phyloP scores from a whole-genome alignment of 1,140 invertebrate species.

The Carcinoscorpius rotundicauda region DNA sequence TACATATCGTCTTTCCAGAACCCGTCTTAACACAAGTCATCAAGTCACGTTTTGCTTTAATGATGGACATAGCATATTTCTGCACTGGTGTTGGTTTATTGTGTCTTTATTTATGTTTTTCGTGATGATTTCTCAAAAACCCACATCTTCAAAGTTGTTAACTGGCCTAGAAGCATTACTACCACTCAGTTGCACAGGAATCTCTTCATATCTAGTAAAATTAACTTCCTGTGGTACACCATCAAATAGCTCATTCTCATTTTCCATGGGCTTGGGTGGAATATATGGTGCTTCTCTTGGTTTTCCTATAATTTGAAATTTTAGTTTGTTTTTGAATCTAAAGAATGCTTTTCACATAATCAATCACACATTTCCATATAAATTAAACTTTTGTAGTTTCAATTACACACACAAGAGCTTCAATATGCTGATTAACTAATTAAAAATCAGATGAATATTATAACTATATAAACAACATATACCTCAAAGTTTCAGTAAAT shows the following conservation, averaged over 20 bases:
- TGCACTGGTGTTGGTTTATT: conserved; percentile 85
- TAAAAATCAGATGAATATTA: too few species aligned
- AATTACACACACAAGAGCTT: too few species aligned
- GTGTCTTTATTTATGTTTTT: conserved; percentile 71
- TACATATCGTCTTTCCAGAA: conserved; percentile 70
- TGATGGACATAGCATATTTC: conserved; percentile 73
- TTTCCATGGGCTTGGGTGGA: conserved; percentile 53
- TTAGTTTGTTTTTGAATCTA: too few species aligned
- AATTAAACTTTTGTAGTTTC: too few species aligned
- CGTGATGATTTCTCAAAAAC: conserved; percentile 45
- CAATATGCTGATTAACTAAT: too few species aligned
- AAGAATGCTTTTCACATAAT: too few species aligned
- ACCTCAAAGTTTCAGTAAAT: too few species aligned
- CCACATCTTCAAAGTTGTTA: conserved; percentile 52
- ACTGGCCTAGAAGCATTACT: conserved; percentile 50
- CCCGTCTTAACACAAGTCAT: conserved; percentile 98
- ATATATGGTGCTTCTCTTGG: conserved; percentile 43
- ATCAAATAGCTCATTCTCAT: conserved; percentile 47
- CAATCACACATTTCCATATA: too few species aligned
- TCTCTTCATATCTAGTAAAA: conserved; percentile 73
- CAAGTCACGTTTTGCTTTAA: conserved; percentile 63
- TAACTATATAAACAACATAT: too few species aligned
- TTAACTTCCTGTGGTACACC: conserved; percentile 76
- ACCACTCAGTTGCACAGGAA: conserved; percentile 64
- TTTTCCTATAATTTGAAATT: too few species aligned